Evolutionary conservation across 2,113 vertebrate genomes (phyloP).

Genomic region (Orthonyx spaldingii): DNA sequence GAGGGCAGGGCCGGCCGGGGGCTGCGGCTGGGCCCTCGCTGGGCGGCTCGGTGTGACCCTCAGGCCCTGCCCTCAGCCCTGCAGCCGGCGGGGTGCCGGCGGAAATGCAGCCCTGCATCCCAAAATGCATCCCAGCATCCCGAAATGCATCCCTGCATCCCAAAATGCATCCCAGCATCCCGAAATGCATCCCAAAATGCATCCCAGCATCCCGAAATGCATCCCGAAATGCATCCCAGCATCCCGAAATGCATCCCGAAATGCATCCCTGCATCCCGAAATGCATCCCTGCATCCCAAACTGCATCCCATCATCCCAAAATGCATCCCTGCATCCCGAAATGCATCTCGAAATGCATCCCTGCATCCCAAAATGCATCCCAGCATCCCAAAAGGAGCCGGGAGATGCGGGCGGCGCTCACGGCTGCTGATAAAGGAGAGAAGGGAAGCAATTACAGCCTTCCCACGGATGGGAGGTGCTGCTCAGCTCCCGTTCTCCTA

Average conservation of each 20-base stretch:
- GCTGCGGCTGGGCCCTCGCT: too few relatives aligned
- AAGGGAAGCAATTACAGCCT: background rate
- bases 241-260: too few relatives aligned
- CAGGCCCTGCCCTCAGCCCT: fast-evolving
- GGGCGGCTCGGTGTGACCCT: background rate
- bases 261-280: background rate
- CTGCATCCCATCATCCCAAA: too few relatives aligned
- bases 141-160: background rate
- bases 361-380: background rate
- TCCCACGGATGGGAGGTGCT: background rate
- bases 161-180: background rate
- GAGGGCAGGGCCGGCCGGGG: background rate
- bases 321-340: too few relatives aligned
- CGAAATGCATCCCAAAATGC: background rate
- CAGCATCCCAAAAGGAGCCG: background rate
- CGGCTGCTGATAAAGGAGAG: background rate
- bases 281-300: too few relatives aligned
- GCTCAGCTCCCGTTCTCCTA: background rate
- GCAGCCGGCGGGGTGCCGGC: background rate
- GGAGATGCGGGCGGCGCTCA: fast-evolving
- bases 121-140: background rate
- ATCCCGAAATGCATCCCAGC: too few relatives aligned
- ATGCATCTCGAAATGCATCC: too few relatives aligned
- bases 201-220: background rate
- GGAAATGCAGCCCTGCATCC: background rate